Evolutionary conservation across 2,113 vertebrate species (phyloP).

Genomic region (Gymnocephalus cernua): DNA sequence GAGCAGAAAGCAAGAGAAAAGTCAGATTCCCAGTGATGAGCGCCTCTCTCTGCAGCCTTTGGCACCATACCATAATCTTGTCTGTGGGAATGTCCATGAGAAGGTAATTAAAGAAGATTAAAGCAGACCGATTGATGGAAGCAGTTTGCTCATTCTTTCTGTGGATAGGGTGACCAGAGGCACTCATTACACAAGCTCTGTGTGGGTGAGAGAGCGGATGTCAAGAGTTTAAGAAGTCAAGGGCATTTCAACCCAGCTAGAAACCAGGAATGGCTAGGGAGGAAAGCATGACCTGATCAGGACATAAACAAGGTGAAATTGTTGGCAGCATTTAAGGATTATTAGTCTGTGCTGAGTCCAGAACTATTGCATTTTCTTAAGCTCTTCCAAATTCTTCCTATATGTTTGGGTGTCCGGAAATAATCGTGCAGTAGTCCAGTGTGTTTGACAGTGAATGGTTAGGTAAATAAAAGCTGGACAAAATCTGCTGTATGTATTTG

Average conservation of each 20-base stretch:
- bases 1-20: neutral
- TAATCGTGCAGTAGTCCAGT: neutral
- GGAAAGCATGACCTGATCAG: conserved; percentile 13
- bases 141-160: conserved; percentile 62
- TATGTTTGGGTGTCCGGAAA: conserved; percentile 14
- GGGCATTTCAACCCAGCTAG: conserved; percentile 37
- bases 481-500: conserved; percentile 31
- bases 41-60: conserved; percentile 30
- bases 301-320: conserved; percentile 18
- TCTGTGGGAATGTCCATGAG: conserved; percentile 44
- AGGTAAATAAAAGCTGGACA: conserved; percentile 25
- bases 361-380: neutral
- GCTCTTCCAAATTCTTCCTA: conserved; percentile 7
- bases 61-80: conserved; percentile 54
- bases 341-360: neutral
- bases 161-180: conserved; percentile 47
- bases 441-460: conserved; percentile 10
- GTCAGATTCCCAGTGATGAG: conserved; percentile 17
- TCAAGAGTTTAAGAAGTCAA: conserved; percentile 41
- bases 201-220: conserved; percentile 24
- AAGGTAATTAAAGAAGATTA: conserved; percentile 62
- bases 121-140: conserved; percentile 56
- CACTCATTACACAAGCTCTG: conserved; percentile 34
- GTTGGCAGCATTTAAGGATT: conserved; percentile 35
- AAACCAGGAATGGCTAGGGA: conserved; percentile 12